phyloP scores from a whole-genome alignment of 2,113 vertebrate genomes.

The Carettochelys insculpta region DNA sequence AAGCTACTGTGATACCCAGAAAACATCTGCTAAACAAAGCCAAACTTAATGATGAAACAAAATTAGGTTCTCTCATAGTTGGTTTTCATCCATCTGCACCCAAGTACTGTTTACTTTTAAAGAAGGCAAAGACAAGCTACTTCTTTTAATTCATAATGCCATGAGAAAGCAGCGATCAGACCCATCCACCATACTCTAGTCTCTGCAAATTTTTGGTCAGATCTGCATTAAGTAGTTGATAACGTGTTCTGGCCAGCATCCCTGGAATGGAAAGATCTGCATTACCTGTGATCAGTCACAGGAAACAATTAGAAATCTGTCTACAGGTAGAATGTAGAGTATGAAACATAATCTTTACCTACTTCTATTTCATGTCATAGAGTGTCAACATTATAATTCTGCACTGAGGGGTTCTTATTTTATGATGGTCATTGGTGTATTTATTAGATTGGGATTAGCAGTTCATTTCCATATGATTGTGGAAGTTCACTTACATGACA shows the following conservation, averaged over 20 bases:
- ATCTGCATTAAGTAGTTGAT: not conserved
- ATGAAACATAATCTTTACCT: not conserved
- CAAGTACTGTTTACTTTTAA: conserved; percentile 53
- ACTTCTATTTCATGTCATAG: not conserved
- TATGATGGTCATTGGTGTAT: fast-evolving
- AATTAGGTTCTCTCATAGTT: conserved; percentile 56
- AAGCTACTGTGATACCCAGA: conserved; percentile 29
- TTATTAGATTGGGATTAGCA: not conserved
- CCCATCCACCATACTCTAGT: conserved; percentile 41
- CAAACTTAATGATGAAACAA: conserved; percentile 62
- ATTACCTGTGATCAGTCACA: not conserved
- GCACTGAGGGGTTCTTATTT: fast-evolving
- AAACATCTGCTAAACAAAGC: conserved; percentile 51
- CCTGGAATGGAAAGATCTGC: not conserved
- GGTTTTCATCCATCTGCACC: conserved; percentile 65
- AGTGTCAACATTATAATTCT: not conserved
- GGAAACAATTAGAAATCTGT: not conserved
- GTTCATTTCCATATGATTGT: not conserved
- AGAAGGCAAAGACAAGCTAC: conserved; percentile 11
- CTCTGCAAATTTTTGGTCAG: conserved; percentile 21
- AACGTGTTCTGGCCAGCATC: not conserved
- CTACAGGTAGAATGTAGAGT: not conserved
- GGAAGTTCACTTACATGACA: not conserved
- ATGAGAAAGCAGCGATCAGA: conserved; percentile 37
- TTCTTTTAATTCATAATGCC: conserved; percentile 49